phyloP scores from a whole-genome alignment of 2,113 vertebrate species.

The Pachypanchax playfairii region DNA sequence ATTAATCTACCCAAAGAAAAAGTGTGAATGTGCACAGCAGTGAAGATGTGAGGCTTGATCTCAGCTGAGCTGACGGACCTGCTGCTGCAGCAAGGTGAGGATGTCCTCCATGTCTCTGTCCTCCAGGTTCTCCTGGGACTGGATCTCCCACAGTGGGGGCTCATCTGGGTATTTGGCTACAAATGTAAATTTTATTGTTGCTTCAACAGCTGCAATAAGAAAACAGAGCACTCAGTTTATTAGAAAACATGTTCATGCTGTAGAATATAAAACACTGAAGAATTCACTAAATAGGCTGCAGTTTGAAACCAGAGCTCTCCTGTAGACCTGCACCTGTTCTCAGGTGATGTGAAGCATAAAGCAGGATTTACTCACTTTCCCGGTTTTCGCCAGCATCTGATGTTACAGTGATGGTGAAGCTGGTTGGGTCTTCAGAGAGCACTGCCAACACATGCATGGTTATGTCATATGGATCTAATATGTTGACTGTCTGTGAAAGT shows the following conservation, averaged over 20 bases:
- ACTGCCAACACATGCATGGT: constrained; percentile 80
- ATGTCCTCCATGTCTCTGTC: constrained; percentile 84
- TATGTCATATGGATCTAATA: too few species aligned
- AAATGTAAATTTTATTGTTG: constrained; percentile 94
- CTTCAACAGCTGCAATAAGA: constrained; percentile 85
- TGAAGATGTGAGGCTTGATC: background rate
- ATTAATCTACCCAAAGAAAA: too few species aligned
- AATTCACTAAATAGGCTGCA: too few species aligned
- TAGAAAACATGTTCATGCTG: background rate
- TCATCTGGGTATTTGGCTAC: constrained; percentile 95
- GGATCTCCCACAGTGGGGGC: constrained; percentile 90
- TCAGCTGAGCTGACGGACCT: constrained; percentile 83
- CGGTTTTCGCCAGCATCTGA: constrained; percentile 91
- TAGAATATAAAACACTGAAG: background rate
- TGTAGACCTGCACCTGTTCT: too few species aligned
- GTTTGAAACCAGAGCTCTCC: too few species aligned
- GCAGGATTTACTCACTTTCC: constrained; percentile 92
- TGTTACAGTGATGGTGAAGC: constrained; percentile 95
- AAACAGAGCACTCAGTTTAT: background rate
- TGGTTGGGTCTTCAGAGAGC: constrained; percentile 88
- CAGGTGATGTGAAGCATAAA: background rate
- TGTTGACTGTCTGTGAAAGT: too few species aligned
- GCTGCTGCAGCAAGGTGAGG: constrained; percentile 87
- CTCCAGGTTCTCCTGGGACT: constrained; percentile 93
- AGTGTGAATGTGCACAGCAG: too few species aligned